A percentile compares a stretch with the other conserved stretches of the same genome.
Evolutionary conservation across 2,888 invertebrate genomes (phyloP).

Genomic region (Diachrysia chrysitis): DNA sequence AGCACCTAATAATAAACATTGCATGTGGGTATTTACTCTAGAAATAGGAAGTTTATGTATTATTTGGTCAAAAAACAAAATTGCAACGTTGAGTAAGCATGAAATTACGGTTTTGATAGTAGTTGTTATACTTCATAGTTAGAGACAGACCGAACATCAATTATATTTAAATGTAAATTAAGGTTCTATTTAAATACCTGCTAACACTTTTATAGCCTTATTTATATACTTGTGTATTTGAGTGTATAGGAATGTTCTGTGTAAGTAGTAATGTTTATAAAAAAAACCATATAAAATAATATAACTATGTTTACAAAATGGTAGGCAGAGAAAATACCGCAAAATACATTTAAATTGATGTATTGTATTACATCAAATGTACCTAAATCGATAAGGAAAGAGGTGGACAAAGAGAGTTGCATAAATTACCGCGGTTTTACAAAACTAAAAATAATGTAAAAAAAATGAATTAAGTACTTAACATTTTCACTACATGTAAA

Average conservation of each 20-base stretch:
- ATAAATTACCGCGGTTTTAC: too few species aligned
- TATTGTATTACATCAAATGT: too few species aligned
- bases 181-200: background rate
- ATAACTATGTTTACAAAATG: background rate
- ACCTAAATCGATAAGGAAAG: too few species aligned
- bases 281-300: too few species aligned
- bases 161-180: conserved; percentile 38
- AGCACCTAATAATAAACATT: background rate
- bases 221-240: too few species aligned
- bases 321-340: background rate
- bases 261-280: too few species aligned
- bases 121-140: conserved; percentile 61
- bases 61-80: background rate
- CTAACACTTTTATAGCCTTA: background rate
- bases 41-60: background rate
- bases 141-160: conserved; percentile 55
- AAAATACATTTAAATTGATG: too few species aligned
- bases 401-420: too few species aligned
- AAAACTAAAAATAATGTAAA: too few species aligned
- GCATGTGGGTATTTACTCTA: background rate
- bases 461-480: too few species aligned
- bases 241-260: too few species aligned
- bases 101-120: conserved; percentile 35
- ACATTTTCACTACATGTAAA: too few species aligned
- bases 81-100: conserved; percentile 16